Evolutionary conservation across 2,113 vertebrate genomes (phyloP).

Genomic region (Alectura lathami): DNA sequence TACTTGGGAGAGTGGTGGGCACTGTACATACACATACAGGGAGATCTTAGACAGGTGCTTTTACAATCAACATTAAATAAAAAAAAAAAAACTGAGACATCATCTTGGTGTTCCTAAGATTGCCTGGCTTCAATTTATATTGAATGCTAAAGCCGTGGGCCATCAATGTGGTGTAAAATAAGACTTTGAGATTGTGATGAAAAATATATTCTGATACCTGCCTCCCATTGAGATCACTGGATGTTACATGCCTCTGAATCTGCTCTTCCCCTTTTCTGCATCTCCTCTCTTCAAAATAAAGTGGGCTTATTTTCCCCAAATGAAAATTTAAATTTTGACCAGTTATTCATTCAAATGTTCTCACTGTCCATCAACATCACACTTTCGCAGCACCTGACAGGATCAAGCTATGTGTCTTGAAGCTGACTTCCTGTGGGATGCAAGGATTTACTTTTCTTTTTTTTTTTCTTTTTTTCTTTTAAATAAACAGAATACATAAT

Average conservation of each 20-base stretch:
- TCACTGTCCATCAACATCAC: not conserved
- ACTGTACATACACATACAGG: accelerated
- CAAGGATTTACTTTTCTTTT: not conserved
- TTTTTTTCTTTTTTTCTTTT: too few relatives aligned
- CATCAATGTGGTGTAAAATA: not conserved
- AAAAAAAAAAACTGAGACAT: too few relatives aligned
- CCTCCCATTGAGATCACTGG: not conserved
- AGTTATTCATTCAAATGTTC: not conserved
- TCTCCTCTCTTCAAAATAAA: not conserved
- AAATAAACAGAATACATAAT: not conserved
- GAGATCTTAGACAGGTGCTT: not conserved
- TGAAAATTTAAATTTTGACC: not conserved
- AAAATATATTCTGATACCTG: not conserved
- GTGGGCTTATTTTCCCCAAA: not conserved
- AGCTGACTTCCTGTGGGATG: not conserved
- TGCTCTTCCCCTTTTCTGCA: not conserved
- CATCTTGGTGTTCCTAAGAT: not conserved
- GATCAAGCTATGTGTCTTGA: accelerated
- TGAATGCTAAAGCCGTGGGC: not conserved
- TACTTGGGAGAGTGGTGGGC: too few relatives aligned
- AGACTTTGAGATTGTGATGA: not conserved
- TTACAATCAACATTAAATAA: too few relatives aligned
- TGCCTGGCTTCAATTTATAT: not conserved
- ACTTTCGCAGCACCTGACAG: not conserved
- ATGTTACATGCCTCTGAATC: not conserved